Evolutionary conservation across 2,888 invertebrate genomes (phyloP), one percentile per base, ranked within the genome.

Genomic region (Flexamia atlantica): DNA sequence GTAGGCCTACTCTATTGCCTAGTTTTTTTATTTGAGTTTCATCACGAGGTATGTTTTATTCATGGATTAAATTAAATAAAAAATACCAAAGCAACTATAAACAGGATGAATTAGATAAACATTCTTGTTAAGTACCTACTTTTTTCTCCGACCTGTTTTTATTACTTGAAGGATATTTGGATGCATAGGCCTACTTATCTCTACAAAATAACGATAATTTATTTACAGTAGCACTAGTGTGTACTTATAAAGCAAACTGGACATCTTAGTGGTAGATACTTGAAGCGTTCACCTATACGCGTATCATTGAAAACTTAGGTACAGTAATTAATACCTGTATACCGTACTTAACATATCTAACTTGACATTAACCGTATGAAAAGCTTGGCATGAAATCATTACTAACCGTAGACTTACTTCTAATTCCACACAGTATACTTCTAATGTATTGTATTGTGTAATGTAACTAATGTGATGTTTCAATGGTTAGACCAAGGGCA

Each of bases 371-470:
- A 25, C 28, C 50, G 25, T 46, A 28, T 50, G 46, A n/a, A 76
- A 28, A 40, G 76, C 76, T 76, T 76, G 76, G 76, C 76, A 76
- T 76, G 76, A 50, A 28, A 72, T 72, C 64, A 64, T 72, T 76
- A 50, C 76, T 50, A 42, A 40, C 14, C 20, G 76, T 72, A 72
- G 72, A 72, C 23, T 20, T 40, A 72, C 20, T 72, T 17, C 28
- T 20, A 14, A 28, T 76, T n/a, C 23, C 14, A 46, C 76, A 76
- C 76, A 76, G 50, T 76, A 50, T 76, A 36, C 40, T 23, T 72
- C 17, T n/a, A 72, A 36, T 72, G 72, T 72, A 72, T 25, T 76
- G 72, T 72, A 72, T 42, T 72, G 76, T 76, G 76, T 76, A 72
- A 36, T 50, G 28, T 72, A 72, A 23, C 12, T 72, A 40, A 40